Conservation (phyloP, 1,140 invertebrate genomes). For the Holcopasites calliopsidis region DNA sequence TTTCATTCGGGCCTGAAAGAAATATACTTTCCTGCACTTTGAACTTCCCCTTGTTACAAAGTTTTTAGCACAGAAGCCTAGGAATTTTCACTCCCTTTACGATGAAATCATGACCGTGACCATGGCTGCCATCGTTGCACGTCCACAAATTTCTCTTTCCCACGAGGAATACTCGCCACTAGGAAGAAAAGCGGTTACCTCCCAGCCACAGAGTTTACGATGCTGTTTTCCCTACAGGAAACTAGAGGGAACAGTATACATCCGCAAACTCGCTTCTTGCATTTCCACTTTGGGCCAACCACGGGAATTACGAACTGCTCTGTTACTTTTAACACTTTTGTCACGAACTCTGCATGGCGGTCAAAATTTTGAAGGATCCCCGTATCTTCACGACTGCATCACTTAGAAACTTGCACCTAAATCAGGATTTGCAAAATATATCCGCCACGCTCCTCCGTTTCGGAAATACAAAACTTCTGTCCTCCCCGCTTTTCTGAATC, state of each 20-base stretch:
- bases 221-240: not conserved
- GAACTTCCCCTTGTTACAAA: too few species aligned
- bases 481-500: too few species aligned
- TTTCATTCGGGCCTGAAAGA: constrained; percentile 16
- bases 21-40: not conserved
- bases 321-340: not conserved
- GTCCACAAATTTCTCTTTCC: constrained; percentile 14
- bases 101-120: not conserved
- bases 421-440: too few species aligned
- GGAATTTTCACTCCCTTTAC: not conserved
- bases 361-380: not conserved
- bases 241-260: not conserved
- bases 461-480: too few species aligned
- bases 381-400: not conserved
- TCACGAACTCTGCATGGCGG: not conserved
- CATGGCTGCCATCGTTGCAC: not conserved
- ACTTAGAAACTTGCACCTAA: too few species aligned
- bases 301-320: not conserved
- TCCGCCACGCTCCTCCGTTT: too few species aligned
- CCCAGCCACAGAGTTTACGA: constrained; percentile 6
- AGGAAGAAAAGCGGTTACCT: not conserved
- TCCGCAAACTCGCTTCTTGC: not conserved
- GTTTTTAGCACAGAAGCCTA: not conserved
- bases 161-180: not conserved
- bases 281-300: not conserved